Conservation (phyloP, 2,888 invertebrate species). For the Scelioninae gen. 2 region DNA sequence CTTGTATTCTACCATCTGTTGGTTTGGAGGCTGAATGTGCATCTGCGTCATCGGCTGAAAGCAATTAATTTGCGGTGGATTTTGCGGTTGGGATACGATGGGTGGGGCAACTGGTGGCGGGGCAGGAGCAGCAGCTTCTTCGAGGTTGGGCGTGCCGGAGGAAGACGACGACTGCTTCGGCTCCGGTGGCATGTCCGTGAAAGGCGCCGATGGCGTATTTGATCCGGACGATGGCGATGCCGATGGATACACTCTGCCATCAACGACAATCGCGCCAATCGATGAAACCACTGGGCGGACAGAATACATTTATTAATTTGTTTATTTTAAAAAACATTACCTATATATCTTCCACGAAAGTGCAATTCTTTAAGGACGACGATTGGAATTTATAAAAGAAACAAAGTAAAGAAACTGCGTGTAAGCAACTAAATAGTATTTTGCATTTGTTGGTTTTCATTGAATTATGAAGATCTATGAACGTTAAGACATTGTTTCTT, state of each 20-base stretch:
- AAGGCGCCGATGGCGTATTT: slow-evolving; percentile 65
- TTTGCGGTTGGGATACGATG: slow-evolving; percentile 23
- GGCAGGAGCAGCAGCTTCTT: slow-evolving; percentile 64
- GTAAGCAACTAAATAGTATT: no score
- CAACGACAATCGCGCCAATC: slow-evolving; percentile 88
- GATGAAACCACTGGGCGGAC: slow-evolving; percentile 86
- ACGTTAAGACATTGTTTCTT: no score
- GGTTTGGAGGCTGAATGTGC: slow-evolving; percentile 71
- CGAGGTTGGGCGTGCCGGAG: slow-evolving; percentile 57
- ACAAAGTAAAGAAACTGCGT: no score
- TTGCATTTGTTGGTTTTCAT: no score
- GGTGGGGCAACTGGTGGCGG: slow-evolving; percentile 66
- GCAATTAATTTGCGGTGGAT: slow-evolving; percentile 57
- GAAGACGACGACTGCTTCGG: slow-evolving; percentile 70
- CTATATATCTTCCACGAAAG: no score
- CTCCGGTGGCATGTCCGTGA: slow-evolving; percentile 70
- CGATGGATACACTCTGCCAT: slow-evolving; percentile 86
- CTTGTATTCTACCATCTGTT: slow-evolving; percentile 72
- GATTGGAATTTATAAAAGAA: no score
- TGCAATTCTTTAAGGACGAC: no score
- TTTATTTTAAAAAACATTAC: no score
- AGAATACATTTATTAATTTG: no score
- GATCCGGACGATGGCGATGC: slow-evolving; percentile 67
- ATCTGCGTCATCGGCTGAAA: slow-evolving; percentile 72
- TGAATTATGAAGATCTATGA: no score